Evolutionary conservation across 2,888 invertebrate species (phyloP), one percentile per base, ranked within the genome.

Genomic region (Hypercompe scribonia): DNA sequence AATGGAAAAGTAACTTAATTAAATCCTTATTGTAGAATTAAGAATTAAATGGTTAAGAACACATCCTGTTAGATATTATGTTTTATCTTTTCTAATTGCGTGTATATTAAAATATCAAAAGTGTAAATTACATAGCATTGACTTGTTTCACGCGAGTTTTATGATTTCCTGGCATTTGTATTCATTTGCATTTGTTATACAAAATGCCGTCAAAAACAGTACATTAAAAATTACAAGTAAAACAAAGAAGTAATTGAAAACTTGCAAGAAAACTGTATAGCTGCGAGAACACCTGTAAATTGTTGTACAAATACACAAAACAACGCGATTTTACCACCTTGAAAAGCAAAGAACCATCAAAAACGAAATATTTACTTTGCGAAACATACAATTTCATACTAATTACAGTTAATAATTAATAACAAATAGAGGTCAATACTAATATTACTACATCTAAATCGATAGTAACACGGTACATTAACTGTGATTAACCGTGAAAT

Each of bases 1-100:
- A 89, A 86, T 88, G 84, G 84, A 87, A 61, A 83, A 81, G 42
- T 61, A 39, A 58, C 61, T 61, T 61, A 21, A 69, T 68, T 72
- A 73, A 76, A 72, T 61, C 74, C 63, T 36, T 75, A 11, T 74
- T 78, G 73, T 69, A 67, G 36, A 76, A 74, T 69, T 67, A 76
- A 66, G 78, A 72, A 78, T 82, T 76, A 80, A 69, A 68, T 39
- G 24, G 21, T 68, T 73, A 24, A 72, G 18, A 63, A 36, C 58
- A 50, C 76, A 81, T 78, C 78, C 82, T 84, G 80, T 75, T 78
- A 33, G 64, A 66, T 71, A 61, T 64, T 46, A 58, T 61, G 34
- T 54, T 68, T 64, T 54, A 66, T 46, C 46, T 66, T 46, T 66
- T 66, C 33, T 33, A 66, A 66, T 66, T 46, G 21, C 33, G 3